Conservation (phyloP, 2,113 vertebrate species). For the Falcunculus frontatus region DNA sequence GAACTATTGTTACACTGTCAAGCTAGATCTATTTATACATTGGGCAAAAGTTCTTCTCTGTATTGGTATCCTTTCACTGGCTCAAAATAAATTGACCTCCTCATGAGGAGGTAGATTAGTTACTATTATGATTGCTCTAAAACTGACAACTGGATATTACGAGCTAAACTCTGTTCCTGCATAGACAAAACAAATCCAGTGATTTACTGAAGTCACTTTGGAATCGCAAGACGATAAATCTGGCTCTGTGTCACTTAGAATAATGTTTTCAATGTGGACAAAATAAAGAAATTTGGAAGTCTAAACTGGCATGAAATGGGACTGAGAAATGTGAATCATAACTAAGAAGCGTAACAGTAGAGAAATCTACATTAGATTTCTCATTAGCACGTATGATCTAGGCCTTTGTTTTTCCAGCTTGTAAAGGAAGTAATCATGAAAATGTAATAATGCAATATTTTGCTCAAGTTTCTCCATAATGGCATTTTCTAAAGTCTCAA, state of each 20-base stretch:
- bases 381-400: not conserved
- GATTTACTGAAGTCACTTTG: slow-evolving; percentile 16
- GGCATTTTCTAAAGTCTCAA: not conserved
- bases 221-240: not conserved
- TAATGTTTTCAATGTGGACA: not conserved
- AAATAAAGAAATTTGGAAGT: not conserved
- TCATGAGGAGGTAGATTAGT: not conserved
- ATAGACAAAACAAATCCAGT: slow-evolving; percentile 10
- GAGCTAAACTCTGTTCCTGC: not conserved
- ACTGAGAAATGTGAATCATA: not conserved
- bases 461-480: not conserved
- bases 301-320: not conserved
- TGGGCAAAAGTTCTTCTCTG: not conserved
- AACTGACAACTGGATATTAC: not conserved
- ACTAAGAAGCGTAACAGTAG: not conserved
- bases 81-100: slow-evolving; percentile 14
- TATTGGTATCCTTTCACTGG: not conserved
- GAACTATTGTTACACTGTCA: not conserved
- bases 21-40: not conserved
- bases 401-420: not conserved
- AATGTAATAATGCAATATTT: not conserved
- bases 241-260: not conserved
- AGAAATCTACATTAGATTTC: not conserved
- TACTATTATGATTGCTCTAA: slow-evolving; percentile 32
- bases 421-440: not conserved